A percentile compares a stretch with the other conserved stretches of the same genome.
Conservation (phyloP, 2,113 vertebrate species). For the Oenanthe melanoleuca region DNA sequence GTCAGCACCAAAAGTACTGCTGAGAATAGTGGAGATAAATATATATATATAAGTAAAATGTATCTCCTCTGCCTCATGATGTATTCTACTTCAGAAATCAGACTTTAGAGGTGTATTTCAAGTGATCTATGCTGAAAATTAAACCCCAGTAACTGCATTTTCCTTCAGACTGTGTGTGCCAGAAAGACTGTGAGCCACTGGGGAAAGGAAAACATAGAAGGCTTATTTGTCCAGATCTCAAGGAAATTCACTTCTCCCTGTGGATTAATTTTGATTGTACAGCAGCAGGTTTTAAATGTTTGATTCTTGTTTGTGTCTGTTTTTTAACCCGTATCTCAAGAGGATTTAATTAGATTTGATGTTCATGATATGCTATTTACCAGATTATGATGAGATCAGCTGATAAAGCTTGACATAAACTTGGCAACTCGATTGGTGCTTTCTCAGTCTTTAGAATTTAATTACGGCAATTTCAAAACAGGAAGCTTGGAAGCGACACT, state of each 20-base stretch:
- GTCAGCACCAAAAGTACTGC: neutral
- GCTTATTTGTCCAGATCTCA: conserved; percentile 45
- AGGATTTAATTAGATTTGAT: conserved; percentile 88
- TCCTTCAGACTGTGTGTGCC: neutral
- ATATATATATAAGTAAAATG: neutral
- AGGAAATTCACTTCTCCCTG: conserved; percentile 40
- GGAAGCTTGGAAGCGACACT: conserved; percentile 14
- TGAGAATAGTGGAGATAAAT: neutral
- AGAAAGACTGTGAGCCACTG: neutral
- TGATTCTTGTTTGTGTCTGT: conserved; percentile 72
- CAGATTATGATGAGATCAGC: conserved; percentile 84
- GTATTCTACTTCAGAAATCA: neutral
- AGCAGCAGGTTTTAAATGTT: conserved; percentile 49
- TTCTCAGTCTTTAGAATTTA: conserved; percentile 64
- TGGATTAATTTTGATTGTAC: conserved; percentile 32
- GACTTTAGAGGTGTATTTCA: neutral
- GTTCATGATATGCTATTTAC: conserved; percentile 87
- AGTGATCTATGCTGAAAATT: neutral
- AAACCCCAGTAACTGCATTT: neutral
- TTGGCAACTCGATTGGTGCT: conserved; percentile 62
- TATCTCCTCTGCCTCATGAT: neutral
- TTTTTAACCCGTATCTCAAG: conserved; percentile 80
- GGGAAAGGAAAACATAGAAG: neutral
- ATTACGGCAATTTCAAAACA: conserved; percentile 69
- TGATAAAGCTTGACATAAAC: conserved; percentile 77